These are phyloP conservation scores for Sorex maritimensis DNA, from an alignment of 2,797 vertebrate genomes.

Conservation along the genomic window DNA sequence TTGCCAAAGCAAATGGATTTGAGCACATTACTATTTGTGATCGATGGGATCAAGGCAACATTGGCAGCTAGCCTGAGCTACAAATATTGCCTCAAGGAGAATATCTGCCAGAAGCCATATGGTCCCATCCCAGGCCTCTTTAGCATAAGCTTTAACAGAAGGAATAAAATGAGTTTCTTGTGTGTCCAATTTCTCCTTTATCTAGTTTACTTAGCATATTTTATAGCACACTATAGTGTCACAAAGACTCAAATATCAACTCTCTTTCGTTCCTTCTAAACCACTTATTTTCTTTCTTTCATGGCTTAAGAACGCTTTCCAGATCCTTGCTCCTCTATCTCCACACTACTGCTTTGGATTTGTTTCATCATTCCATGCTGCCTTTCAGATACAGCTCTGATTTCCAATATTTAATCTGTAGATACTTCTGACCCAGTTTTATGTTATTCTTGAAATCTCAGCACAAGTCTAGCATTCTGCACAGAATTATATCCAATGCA, in stretches of 20 bases:
- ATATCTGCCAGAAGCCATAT: background rate
- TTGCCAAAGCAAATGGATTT: constrained; percentile 12
- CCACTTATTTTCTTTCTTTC: background rate
- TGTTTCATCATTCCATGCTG: background rate
- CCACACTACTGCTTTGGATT: background rate
- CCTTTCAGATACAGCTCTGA: constrained; percentile 19
- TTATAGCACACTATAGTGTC: background rate
- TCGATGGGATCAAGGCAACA: background rate
- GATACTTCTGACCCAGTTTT: background rate
- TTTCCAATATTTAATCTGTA: background rate
- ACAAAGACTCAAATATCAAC: background rate
- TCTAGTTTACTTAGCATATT: background rate
- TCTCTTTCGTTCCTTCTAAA: background rate
- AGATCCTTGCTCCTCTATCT: background rate
- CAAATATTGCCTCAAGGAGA: constrained; percentile 20
- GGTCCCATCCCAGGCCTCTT: background rate
- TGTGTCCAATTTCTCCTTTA: background rate
- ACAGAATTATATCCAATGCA: background rate
- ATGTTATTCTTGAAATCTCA: background rate
- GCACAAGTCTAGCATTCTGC: background rate
- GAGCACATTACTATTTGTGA: constrained; percentile 16
- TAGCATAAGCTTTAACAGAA: background rate
- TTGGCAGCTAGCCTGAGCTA: background rate
- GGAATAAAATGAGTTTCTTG: background rate
- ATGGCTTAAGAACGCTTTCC: background rate